Base-by-base conservation (phyloP, 1,140 invertebrate species). In the Microplitis demolitor region DNA sequence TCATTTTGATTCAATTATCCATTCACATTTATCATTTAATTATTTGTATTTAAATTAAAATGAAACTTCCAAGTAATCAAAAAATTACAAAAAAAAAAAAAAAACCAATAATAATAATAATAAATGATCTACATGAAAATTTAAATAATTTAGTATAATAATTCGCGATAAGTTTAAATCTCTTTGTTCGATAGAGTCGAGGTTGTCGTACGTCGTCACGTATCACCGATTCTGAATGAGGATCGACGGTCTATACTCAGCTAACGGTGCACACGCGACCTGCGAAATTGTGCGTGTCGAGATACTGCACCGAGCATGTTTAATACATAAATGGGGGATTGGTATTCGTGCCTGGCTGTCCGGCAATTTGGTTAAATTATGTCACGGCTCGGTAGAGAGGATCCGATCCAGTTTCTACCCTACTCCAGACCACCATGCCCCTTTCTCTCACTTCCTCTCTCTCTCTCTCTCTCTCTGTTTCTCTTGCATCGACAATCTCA, bases 301-400 rank as follows among this genome's bases (percentile, higher is more conserved):
- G 66, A 67, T 24, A 56, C 61, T 58, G 24, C 14, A 31, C 56
- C 24, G 39, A 66, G 64, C 71, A 72, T 72, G 64, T 72, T 67
- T 72, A 72, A 68, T 72, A 72, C 71, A 60, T 54, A 64, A 11
- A 45, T 45, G 33, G 31, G 45, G 37, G 24, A 72, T 72, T 39
- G 63, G 71, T 72, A 72, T 72, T 72, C 71, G 53, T 35, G 53
- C 63, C 66, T 66, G 71, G 53, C 71, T 72, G 58, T 72, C 53
- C 39, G 74, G 78, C 79, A 79, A 80, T 80, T 80, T 79, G 76
- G 75, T 75, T 80, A 79, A 80, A 80, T 80, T 79, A 79, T 80
- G 78, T 79, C 77, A 76, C 76, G 75, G 50, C 53, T 67, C 63
- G 71, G 35, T 45, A 56, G 53, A 16, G 56, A 16, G 31, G 16